These are phyloP conservation scores for Scaptomyza cyrtandrae DNA, from an alignment of 2,888 invertebrate species.

Conservation along the genomic window DNA sequence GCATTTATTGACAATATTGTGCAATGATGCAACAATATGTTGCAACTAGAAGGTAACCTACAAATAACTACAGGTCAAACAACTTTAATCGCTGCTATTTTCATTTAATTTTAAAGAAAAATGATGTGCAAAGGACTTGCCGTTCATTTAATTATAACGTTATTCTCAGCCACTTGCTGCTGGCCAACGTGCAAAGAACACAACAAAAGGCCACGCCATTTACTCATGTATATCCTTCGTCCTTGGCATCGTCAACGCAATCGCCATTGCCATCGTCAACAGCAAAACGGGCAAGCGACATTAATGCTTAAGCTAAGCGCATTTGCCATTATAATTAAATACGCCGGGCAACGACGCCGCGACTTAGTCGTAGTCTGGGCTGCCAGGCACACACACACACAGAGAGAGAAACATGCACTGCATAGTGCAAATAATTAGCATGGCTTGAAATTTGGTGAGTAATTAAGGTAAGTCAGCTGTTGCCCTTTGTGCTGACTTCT, in stretches of 20 bases:
- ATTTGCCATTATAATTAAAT: conserved; percentile 71
- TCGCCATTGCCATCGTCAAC: conserved; percentile 42
- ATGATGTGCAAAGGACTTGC: conserved; percentile 27
- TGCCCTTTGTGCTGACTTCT: conserved; percentile 25
- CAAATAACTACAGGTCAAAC: background rate
- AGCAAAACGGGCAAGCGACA: conserved; percentile 65
- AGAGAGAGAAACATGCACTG: conserved; percentile 5
- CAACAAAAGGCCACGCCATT: conserved; percentile 31
- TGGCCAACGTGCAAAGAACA: background rate
- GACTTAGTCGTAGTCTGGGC: conserved; percentile 21
- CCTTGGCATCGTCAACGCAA: conserved; percentile 31
- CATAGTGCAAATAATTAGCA: conserved; percentile 71
- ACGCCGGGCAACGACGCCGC: conserved; percentile 32
- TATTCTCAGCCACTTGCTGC: conserved; percentile 1
- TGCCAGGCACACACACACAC: background rate
- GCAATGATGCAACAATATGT: conserved; percentile 24
- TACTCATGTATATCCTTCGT: conserved; percentile 17
- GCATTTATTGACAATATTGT: conserved; percentile 57
- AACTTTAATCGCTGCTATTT: no score
- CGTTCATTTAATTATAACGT: conserved; percentile 51
- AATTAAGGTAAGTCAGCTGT: conserved; percentile 78
- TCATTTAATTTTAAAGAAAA: conserved; percentile 19
- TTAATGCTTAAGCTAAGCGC: conserved; percentile 69
- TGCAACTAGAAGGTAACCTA: background rate
- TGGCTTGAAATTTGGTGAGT: conserved; percentile 61